phyloP scores from a whole-genome alignment of 2,797 vertebrate species.

The Todus mexicanus region DNA sequence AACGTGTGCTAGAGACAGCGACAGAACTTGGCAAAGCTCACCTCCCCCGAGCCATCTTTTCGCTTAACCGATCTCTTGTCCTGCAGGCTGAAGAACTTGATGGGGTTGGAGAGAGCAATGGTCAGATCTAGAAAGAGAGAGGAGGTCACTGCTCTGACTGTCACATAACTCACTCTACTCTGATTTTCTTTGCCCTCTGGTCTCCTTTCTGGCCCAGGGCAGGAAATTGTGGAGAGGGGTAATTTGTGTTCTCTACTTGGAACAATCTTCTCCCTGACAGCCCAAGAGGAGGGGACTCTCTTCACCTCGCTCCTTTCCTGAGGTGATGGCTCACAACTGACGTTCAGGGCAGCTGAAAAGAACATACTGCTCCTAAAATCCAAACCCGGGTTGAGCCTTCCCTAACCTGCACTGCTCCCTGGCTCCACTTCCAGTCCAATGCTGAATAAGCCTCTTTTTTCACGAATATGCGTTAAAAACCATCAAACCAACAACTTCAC shows the following conservation, averaged over 20 bases:
- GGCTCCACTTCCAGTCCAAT: neutral
- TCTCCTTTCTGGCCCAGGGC: neutral
- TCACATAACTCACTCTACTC: neutral
- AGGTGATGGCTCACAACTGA: neutral
- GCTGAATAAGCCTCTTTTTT: neutral
- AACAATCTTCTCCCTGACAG: neutral
- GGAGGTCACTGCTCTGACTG: neutral
- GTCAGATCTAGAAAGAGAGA: constrained; percentile 87
- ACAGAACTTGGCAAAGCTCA: constrained; percentile 1
- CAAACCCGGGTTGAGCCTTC: neutral
- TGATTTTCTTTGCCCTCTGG: neutral
- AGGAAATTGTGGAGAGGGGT: neutral
- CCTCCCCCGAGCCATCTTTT: constrained; percentile 58
- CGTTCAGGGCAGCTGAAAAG: neutral
- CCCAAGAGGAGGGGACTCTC: neutral
- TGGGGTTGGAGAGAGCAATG: constrained; percentile 93
- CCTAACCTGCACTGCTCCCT: neutral
- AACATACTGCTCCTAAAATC: neutral
- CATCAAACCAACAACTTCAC: neutral
- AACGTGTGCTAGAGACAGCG: neutral
- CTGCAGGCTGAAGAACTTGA: constrained; percentile 78
- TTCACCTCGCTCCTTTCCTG: neutral
- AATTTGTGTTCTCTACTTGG: neutral
- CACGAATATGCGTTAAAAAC: neutral
- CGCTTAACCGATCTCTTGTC: constrained; percentile 70